Evolutionary conservation across 1,140 invertebrate genomes (phyloP), one percentile per base, ranked within the genome.

Genomic region (Drosophila carrolli): DNA sequence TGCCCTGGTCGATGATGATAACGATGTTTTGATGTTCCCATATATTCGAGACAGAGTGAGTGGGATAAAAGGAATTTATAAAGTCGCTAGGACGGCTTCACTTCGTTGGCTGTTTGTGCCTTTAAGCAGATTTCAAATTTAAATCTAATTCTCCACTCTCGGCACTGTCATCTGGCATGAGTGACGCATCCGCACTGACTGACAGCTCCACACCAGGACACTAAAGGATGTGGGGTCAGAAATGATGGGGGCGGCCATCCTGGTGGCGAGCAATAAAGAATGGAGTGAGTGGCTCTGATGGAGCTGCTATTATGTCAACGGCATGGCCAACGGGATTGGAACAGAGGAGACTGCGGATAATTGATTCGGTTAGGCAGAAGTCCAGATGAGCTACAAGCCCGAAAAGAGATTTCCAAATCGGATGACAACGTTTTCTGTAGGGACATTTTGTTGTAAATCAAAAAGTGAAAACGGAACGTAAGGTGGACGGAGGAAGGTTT

Each of bases 81-180:
- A 82, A 82, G 75, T 73, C 58, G 47, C 66, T 59, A 47, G 50
- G 32, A 56, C 44, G 35, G 41, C 72, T 51, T 14, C 50, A 43
- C 43, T 54, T 50, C 35, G 32, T 29, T 48, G 13, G 27, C 10
- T 61, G 62, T 54, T 40, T 55, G 41, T 70, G 72, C 50, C 77
- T 82, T 86, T 79, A 89, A 83, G 81, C 62, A 75, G 62, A 74
- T 75, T 58, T 60, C 57, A 46, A 83, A 88, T 89, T 86, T 89
- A 86, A 88, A 83, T 86, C 83, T 76, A 83, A 86, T 88, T 88
- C 84, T 76, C 79, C 60, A 68, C 82, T 86, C 70, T 86, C 83
- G 78, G 75, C 82, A 78, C 59, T 83, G 79, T 86, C 83, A 89
- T 72, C 70, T 51, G 38, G 41, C 57, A 67, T 79, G 82, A 86